Percentiles rank a stretch among this genome's conserved stretches.
Conservation (phyloP, 2,888 invertebrate genomes). For the Punctoribates punctum region DNA sequence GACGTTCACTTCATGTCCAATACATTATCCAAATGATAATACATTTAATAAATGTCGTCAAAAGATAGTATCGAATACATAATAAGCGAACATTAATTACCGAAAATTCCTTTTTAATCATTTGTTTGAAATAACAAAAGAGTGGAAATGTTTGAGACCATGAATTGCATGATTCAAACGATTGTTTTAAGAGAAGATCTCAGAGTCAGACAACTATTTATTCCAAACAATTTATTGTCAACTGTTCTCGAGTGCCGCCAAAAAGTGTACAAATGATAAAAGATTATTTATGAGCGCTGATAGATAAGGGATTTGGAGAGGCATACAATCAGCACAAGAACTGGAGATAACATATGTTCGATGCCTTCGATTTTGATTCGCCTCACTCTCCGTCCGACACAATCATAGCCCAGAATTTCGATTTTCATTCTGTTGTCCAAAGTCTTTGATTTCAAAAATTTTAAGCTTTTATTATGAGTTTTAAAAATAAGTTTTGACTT, state of each 20-base stretch:
- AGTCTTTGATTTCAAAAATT: conserved; percentile 3
- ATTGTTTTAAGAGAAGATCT: neutral
- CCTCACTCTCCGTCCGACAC: neutral
- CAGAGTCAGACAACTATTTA: conserved; percentile 20
- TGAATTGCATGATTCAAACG: conserved; percentile 17
- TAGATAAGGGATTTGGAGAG: conserved; percentile 32
- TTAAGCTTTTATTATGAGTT: conserved; percentile 22
- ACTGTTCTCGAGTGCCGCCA: conserved; percentile 17
- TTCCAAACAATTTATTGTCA: conserved; percentile 37
- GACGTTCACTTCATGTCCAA: conserved; percentile 17
- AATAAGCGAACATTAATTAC: conserved; percentile 34
- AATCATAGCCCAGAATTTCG: neutral
- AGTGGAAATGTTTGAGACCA: neutral
- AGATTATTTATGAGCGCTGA: conserved; percentile 36
- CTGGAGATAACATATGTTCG: conserved; percentile 30
- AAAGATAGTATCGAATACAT: conserved; percentile 21
- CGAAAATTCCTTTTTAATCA: conserved; percentile 8
- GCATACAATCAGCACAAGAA: neutral
- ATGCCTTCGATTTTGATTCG: neutral
- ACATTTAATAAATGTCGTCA: conserved; percentile 26
- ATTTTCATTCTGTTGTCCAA: conserved; percentile 8
- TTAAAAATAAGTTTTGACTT: conserved; percentile 15
- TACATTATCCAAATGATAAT: conserved; percentile 29
- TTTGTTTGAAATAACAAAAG: conserved; percentile 12
- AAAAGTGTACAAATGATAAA: conserved; percentile 36